Conservation (phyloP, 2,113 vertebrate species). For the Psittacus erithacus region DNA sequence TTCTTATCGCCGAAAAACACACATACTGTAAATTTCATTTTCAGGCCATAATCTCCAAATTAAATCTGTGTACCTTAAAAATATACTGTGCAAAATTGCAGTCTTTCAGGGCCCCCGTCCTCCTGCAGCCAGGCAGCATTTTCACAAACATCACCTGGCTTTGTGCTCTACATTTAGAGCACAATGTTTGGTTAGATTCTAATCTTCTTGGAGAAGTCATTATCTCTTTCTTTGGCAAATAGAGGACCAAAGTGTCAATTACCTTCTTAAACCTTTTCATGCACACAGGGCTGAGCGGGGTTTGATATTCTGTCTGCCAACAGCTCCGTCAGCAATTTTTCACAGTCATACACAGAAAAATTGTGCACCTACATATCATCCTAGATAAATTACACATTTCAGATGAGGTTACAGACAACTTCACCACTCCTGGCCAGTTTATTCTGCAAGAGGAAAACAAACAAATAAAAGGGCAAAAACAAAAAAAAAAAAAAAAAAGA, state of each 20-base stretch:
- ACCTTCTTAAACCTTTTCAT: constrained; percentile 62
- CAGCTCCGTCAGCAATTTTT: constrained; percentile 51
- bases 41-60: constrained; percentile 79
- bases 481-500: neutral
- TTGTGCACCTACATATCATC: constrained; percentile 38
- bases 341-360: constrained; percentile 56
- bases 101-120: constrained; percentile 19
- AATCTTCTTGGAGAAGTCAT: constrained; percentile 69
- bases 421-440: neutral
- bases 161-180: constrained; percentile 72
- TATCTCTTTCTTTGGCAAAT: constrained; percentile 72
- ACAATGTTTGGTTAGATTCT: constrained; percentile 78
- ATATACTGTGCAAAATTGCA: constrained; percentile 62
- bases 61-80: constrained; percentile 80
- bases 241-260: constrained; percentile 71
- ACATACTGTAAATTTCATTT: constrained; percentile 77
- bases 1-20: constrained; percentile 75
- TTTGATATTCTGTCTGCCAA: constrained; percentile 45
- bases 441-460: neutral
- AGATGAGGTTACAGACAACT: constrained; percentile 25
- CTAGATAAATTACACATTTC: constrained; percentile 55
- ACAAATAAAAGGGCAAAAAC: neutral
- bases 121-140: constrained; percentile 56
- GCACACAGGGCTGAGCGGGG: constrained; percentile 36
- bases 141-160: constrained; percentile 71